phyloP scores from a whole-genome alignment of 2,797 vertebrate species.

The Steatocranus sp. region DNA sequence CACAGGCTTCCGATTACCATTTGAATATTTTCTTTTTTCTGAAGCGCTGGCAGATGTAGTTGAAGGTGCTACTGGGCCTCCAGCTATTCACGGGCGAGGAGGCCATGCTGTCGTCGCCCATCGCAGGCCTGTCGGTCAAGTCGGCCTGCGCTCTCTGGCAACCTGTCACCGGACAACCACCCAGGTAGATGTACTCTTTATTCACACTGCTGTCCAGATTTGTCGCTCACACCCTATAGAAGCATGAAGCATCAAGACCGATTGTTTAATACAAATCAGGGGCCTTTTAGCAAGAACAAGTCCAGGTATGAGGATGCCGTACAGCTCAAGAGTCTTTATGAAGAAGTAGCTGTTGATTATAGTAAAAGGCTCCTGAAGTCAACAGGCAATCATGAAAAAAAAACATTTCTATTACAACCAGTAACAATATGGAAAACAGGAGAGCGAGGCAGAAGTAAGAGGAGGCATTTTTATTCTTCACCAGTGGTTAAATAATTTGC shows the following conservation, averaged over 20 bases:
- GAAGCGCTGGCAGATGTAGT: slow-evolving; percentile 61
- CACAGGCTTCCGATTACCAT: slow-evolving; percentile 79
- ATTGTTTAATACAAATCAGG: slow-evolving; percentile 2
- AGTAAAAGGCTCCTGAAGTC: not conserved
- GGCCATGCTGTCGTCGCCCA: slow-evolving; percentile 52
- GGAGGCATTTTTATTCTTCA: slow-evolving; percentile 72
- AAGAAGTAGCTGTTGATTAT: not conserved
- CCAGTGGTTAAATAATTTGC: slow-evolving; percentile 88
- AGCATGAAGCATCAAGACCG: not conserved
- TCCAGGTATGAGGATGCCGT: slow-evolving; percentile 6
- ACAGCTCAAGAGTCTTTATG: not conserved
- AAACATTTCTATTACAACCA: not conserved
- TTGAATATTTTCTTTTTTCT: slow-evolving; percentile 76
- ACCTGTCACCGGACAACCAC: slow-evolving; percentile 47
- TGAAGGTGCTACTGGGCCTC: slow-evolving; percentile 52
- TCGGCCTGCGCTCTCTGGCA: slow-evolving; percentile 7
- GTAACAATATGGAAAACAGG: not conserved
- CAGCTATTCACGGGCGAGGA: slow-evolving; percentile 47
- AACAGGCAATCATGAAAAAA: not conserved
- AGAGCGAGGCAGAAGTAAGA: slow-evolving; percentile 79
- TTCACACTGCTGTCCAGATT: slow-evolving; percentile 23
- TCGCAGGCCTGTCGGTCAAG: slow-evolving; percentile 63
- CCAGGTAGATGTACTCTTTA: slow-evolving; percentile 43
- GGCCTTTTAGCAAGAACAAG: slow-evolving; percentile 2
- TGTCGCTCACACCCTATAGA: slow-evolving; percentile 41